A percentile compares a stretch with the other conserved stretches of the same genome.
Evolutionary conservation across 2,888 invertebrate species (phyloP).

Genomic region (Fissipunctia ypsillon): DNA sequence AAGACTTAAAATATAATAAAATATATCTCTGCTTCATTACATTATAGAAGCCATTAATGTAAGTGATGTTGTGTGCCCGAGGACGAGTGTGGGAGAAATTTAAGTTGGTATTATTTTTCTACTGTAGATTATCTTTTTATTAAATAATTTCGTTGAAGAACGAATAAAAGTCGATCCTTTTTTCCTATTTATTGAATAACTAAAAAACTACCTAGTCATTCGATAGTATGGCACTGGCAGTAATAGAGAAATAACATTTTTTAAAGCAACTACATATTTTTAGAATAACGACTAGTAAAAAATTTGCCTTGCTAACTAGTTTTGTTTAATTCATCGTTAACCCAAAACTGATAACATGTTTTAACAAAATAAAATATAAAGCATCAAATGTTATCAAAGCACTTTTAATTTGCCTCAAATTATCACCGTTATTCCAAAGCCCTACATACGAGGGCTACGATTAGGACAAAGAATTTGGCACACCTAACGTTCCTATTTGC

Average conservation of each 20-base stretch:
- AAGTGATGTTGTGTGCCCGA: conserved; percentile 14
- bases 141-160: too few species aligned
- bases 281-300: neutral
- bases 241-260: neutral
- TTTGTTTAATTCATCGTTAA: neutral
- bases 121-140: neutral
- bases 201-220: neutral
- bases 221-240: neutral
- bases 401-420: conserved; percentile 52
- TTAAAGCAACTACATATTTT: too few species aligned
- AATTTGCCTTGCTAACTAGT: neutral
- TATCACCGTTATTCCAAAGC: conserved; percentile 66
- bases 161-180: neutral
- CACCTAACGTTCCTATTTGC: conserved; percentile 88
- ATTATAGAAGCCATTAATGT: neutral
- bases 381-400: conserved; percentile 21
- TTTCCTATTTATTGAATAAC: neutral
- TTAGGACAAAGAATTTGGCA: conserved; percentile 90
- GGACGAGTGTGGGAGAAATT: neutral
- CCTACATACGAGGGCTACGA: conserved; percentile 76
- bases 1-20: conserved; percentile 11
- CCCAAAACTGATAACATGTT: neutral
- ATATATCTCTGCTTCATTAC: neutral
- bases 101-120: neutral
- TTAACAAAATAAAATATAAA: conserved; percentile 1